phyloP scores from a whole-genome alignment of 2,113 vertebrate species.

The Sinocyclocheilus maitianheensis region DNA sequence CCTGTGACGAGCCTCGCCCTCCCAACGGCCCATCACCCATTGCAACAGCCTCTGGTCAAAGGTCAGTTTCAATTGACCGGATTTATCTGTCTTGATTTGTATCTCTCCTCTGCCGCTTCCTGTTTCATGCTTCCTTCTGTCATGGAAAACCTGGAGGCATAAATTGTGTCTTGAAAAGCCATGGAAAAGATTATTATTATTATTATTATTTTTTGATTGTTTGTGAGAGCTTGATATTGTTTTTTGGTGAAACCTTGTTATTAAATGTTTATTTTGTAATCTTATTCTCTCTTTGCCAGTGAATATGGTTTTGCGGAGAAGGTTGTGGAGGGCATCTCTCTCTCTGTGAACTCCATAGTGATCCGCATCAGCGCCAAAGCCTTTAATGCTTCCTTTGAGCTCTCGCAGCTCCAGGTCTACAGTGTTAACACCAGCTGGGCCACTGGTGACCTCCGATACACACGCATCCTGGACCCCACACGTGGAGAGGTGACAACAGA shows the following conservation, averaged over 20 bases:
- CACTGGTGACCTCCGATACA: constrained; percentile 86
- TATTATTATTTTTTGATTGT: not conserved
- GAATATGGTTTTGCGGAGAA: constrained; percentile 99
- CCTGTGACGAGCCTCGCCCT: constrained; percentile 93
- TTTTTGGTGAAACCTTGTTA: not conserved
- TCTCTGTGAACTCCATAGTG: constrained; percentile 96
- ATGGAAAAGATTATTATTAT: not conserved
- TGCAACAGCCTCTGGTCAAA: constrained; percentile 95
- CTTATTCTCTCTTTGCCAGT: constrained; percentile 67
- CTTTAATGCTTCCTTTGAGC: constrained; percentile 97
- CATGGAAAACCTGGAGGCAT: not conserved
- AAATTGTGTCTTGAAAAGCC: not conserved
- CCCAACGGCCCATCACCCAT: constrained; percentile 97
- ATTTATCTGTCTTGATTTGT: not conserved
- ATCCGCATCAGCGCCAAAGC: constrained; percentile 96
- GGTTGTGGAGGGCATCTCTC: constrained; percentile 95
- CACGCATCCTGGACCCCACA: constrained; percentile 90
- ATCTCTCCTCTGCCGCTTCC: not conserved
- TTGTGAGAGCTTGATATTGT: not conserved
- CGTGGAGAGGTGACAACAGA: constrained; percentile 84
- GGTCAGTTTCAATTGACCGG: constrained; percentile 70
- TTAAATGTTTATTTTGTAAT: not conserved
- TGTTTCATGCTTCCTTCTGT: not conserved
- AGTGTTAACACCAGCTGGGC: constrained; percentile 97
- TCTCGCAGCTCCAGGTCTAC: constrained; percentile 95